phyloP scores from a whole-genome alignment of 2,113 vertebrate species.

The Parus major region DNA sequence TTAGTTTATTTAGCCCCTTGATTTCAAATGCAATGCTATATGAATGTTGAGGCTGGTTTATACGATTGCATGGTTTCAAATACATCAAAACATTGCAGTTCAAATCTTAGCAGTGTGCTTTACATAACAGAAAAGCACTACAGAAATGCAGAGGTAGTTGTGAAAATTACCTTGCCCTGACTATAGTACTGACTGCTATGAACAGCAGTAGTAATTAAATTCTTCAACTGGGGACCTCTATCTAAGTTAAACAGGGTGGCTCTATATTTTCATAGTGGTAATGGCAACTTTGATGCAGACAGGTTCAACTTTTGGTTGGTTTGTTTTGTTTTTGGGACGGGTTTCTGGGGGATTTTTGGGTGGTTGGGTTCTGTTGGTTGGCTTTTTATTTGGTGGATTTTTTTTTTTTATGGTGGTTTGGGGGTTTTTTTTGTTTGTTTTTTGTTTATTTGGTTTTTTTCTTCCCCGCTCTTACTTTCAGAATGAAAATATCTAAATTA shows the following conservation, averaged over 20 bases:
- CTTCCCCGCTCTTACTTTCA: constrained; percentile 10
- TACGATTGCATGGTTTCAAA: constrained; percentile 83
- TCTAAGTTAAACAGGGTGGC: constrained; percentile 16
- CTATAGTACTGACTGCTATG: constrained; percentile 42
- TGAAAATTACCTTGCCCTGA: constrained; percentile 52
- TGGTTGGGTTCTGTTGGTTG: neutral
- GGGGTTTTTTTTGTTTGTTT: neutral
- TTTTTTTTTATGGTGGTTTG: neutral
- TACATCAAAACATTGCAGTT: constrained; percentile 73
- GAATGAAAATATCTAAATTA: constrained; percentile 42
- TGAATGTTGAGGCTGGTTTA: constrained; percentile 82
- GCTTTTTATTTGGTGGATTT: neutral
- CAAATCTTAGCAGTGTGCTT: constrained; percentile 69
- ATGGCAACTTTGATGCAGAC: constrained; percentile 33
- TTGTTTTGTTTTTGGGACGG: neutral
- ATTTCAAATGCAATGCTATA: constrained; percentile 79
- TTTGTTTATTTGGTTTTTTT: neutral
- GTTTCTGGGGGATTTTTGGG: neutral
- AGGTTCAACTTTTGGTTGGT: neutral
- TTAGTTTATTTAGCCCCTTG: constrained; percentile 83
- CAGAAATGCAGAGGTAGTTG: constrained; percentile 43
- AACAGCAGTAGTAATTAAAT: constrained; percentile 12
- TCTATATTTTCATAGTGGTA: constrained; percentile 29
- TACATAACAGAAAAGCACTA: constrained; percentile 46
- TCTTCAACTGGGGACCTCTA: neutral